Conservation (phyloP, 64 coral and sea anemone species). For the Montipora foliosa region DNA sequence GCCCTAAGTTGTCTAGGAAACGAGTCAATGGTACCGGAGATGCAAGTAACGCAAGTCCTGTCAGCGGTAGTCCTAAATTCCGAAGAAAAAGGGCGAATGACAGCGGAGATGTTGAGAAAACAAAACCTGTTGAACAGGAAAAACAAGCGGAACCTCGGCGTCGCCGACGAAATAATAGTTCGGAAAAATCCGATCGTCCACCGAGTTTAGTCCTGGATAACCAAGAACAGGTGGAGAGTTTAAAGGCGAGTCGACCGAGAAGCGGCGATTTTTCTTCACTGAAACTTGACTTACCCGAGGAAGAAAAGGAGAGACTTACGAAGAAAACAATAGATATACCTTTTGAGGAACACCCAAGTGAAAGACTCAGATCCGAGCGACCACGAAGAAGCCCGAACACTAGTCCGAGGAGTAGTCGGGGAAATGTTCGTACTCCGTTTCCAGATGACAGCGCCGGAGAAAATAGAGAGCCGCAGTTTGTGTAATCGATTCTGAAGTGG, state of each 20-base stretch:
- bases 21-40: neutral
- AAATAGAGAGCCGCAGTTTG: slow-evolving; percentile 72
- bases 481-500: slow-evolving; percentile 26
- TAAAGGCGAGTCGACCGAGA: neutral
- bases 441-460: slow-evolving; percentile 47
- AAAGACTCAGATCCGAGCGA: slow-evolving; percentile 34
- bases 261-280: neutral
- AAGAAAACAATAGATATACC: slow-evolving; percentile 57
- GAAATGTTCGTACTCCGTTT: slow-evolving; percentile 50
- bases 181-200: slow-evolving; percentile 18
- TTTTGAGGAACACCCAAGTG: slow-evolving; percentile 16
- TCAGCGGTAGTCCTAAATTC: slow-evolving; percentile 47
- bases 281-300: slow-evolving; percentile 38
- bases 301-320: neutral
- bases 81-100: slow-evolving; percentile 23
- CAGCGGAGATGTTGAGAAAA: slow-evolving; percentile 4
- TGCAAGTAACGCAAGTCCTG: neutral
- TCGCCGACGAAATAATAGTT: slow-evolving; percentile 1
- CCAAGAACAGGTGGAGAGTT: neutral
- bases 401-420: slow-evolving; percentile 50
- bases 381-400: slow-evolving; percentile 32
- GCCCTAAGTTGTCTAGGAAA: slow-evolving; percentile 31
- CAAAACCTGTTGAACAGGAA: slow-evolving; percentile 14
- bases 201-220: slow-evolving; percentile 25
- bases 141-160: slow-evolving; percentile 2